Percentiles rank a stretch among this genome's conserved stretches.
These are phyloP conservation scores for Darevskia nairensis DNA, from an alignment of 2,797 vertebrate genomes.

Conservation along the genomic window DNA sequence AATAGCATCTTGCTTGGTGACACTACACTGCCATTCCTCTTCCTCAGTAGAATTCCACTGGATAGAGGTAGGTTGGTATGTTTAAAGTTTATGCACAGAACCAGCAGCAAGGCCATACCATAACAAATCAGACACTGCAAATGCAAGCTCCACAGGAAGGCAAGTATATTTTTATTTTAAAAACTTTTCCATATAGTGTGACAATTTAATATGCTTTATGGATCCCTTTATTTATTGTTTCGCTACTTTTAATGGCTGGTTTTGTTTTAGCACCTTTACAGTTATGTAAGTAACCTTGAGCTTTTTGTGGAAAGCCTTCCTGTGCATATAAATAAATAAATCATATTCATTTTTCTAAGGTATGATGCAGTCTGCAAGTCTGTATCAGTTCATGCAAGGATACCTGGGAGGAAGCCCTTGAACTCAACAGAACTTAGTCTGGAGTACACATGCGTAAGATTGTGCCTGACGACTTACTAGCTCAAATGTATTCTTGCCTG, in stretches of 20 bases:
- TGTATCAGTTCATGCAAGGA: background rate
- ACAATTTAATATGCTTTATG: background rate
- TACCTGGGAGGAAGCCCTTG: background rate
- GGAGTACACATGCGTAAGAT: background rate
- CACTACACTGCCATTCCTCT: background rate
- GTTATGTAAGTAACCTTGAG: background rate
- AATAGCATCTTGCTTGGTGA: background rate
- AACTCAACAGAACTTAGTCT: background rate
- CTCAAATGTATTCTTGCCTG: background rate
- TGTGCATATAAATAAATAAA: background rate
- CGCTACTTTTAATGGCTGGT: background rate
- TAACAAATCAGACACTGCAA: background rate
- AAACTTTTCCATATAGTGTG: background rate
- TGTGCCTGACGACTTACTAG: too few relatives aligned
- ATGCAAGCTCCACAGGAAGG: background rate
- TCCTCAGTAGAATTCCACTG: background rate
- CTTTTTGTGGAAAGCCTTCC: background rate
- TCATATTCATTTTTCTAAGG: background rate
- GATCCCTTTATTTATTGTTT: background rate
- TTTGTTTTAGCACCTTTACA: background rate
- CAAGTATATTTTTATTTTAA: background rate
- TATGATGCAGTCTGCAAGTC: background rate
- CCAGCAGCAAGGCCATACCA: background rate
- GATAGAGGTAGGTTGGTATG: background rate
- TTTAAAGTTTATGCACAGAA: background rate